A percentile compares a stretch with the other conserved stretches of the same genome.
These are phyloP conservation scores for Festucalex cinctus DNA, from an alignment of 2,113 vertebrate species.

Conservation along the genomic window DNA sequence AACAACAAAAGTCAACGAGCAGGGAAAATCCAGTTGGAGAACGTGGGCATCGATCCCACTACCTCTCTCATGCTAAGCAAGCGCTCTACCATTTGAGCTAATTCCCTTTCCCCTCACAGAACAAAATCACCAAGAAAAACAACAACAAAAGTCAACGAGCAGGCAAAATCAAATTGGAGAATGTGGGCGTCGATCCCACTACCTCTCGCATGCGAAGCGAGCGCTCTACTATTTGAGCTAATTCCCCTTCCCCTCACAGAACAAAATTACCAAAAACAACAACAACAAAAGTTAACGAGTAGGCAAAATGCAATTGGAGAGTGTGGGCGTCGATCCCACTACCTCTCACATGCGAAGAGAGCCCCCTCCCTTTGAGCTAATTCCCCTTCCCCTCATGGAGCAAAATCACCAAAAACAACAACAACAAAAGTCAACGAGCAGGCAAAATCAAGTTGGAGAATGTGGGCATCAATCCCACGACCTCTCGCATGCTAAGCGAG, in stretches of 20 bases:
- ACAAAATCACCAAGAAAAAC: too few species aligned
- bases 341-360: conserved; percentile 77
- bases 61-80: conserved; percentile 28
- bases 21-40: conserved; percentile 45
- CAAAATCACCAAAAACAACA: too few species aligned
- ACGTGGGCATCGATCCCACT: too few species aligned
- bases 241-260: conserved; percentile 57
- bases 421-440: too few species aligned
- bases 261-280: too few species aligned
- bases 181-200: conserved; percentile 68
- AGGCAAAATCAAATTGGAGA: conserved; percentile 29
- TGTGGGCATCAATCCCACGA: conserved; percentile 69
- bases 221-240: conserved; percentile 82
- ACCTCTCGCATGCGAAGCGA: conserved; percentile 77
- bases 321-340: conserved; percentile 69
- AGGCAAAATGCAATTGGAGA: conserved; percentile 29
- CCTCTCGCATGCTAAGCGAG: conserved; percentile 77
- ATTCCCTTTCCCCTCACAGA: conserved; percentile 66
- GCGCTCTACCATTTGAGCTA: conserved; percentile 82
- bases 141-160: too few species aligned
- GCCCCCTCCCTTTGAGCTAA: conserved; percentile 64
- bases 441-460: conserved; percentile 31
- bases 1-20: conserved; percentile 34
- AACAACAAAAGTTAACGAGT: too few species aligned
- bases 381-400: too few species aligned